Evolutionary conservation across 2,113 vertebrate genomes (phyloP).

Genomic region (Cathartes aura): DNA sequence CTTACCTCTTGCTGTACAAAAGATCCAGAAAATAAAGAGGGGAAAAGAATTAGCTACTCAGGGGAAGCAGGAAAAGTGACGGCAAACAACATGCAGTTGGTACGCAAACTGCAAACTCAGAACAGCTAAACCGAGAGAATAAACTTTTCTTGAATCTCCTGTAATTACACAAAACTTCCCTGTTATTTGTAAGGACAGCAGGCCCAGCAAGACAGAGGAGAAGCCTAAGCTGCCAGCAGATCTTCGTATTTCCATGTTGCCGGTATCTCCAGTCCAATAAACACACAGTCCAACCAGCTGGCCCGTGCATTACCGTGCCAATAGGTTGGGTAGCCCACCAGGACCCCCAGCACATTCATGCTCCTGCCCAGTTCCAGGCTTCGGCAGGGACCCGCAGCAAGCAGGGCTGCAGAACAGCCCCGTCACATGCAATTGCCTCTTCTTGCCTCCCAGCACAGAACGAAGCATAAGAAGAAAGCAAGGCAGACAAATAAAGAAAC

Average conservation of each 20-base stretch:
- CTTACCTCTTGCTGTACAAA: neutral
- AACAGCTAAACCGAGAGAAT: neutral
- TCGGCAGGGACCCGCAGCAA: rapidly evolving
- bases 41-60: neutral
- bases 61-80: neutral
- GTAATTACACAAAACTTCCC: neutral
- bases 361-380: neutral
- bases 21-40: neutral
- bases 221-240: neutral
- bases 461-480: neutral
- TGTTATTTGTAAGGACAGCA: neutral
- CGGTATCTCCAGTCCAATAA: neutral
- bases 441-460: neutral
- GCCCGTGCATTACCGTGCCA: neutral
- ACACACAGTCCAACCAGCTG: neutral
- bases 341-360: neutral
- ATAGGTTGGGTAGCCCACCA: neutral
- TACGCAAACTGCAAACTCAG: neutral
- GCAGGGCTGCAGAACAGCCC: neutral
- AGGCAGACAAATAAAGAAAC: neutral
- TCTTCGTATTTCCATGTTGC: neutral
- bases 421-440: neutral
- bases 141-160: neutral
- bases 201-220: neutral
- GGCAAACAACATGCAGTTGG: neutral